Evolutionary conservation across 2,113 vertebrate species (phyloP), one percentile per base, ranked within the genome.

Genomic region (Sturnira hondurensis): DNA sequence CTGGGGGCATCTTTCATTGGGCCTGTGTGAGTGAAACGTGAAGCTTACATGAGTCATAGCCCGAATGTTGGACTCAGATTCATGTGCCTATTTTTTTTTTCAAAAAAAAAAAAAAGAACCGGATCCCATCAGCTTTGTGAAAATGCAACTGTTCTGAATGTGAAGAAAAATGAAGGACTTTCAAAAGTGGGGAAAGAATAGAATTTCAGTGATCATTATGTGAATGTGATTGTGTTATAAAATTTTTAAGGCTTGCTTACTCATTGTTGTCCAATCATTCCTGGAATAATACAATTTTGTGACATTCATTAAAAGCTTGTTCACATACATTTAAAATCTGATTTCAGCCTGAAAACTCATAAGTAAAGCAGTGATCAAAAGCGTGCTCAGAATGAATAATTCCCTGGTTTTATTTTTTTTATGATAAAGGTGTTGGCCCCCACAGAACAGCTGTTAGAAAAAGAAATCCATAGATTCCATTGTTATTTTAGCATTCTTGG

Each of bases 371-470:
- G 16, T 45, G 68, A 43, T 80, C 26, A 82, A 74, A 88, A 70
- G 36, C 83, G 28, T 58, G 43, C 54, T 87, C 61, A 73, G 52
- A 82, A 61, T 88, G 68, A 91, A 86, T 96, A 82, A 86, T 88
- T 91, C 80, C 50, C 82, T 12, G 17, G n/a, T n/a, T n/a, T n/a
- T 92, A 38, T 95, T 85, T 38, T 63, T 41, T 85, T 43, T 56
- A 19, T 94, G 47, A 52, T 41, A n/a, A 88, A 95, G 67, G 33
- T 83, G 24, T 61, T 74, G 38, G 54, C 61, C 43, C 7, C 20
- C 52, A 81, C 3, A 54, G 86, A 85, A 74, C 6, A 90, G 63
- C 22, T 86, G 15, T 74, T 91, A 43, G 50, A 26, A 4, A 19
- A n/a, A 38, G 1, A 54, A 61, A 77, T 47, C 31, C 43, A 41